Evolutionary conservation across 2,888 invertebrate species (phyloP).

Genomic region (Sacculina carcini): DNA sequence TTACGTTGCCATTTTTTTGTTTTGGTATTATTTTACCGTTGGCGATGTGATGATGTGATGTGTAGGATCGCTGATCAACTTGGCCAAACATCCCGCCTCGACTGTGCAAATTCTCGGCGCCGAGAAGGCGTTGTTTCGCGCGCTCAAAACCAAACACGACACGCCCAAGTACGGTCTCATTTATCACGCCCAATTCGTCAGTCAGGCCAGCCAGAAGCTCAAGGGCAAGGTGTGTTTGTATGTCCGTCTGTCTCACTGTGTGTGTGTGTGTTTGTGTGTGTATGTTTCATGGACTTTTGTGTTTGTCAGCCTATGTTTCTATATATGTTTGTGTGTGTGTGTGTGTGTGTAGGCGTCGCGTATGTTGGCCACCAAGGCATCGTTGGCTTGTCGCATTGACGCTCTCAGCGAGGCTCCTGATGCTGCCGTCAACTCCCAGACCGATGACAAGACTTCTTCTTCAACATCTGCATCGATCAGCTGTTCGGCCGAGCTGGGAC

Average conservation of each 20-base stretch:
- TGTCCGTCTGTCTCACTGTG: background rate
- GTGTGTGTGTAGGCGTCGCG: slow-evolving; percentile 32
- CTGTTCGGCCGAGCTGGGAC: slow-evolving; percentile 56
- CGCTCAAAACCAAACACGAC: slow-evolving; percentile 85
- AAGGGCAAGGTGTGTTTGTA: slow-evolving; percentile 24
- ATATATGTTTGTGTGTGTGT: slow-evolving; percentile 3
- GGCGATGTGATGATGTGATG: no score
- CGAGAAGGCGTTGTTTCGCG: slow-evolving; percentile 89
- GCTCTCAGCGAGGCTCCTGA: slow-evolving; percentile 64
- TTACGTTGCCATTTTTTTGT: background rate
- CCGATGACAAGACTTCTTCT: no score
- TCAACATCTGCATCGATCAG: no score
- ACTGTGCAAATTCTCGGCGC: slow-evolving; percentile 95
- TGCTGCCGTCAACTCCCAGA: no score
- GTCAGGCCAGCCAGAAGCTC: slow-evolving; percentile 60
- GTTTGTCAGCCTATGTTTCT: background rate
- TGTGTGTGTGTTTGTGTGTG: background rate
- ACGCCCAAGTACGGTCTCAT: slow-evolving; percentile 98
- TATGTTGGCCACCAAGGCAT: slow-evolving; percentile 87
- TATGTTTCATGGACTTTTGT: background rate
- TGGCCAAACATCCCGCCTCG: slow-evolving; percentile 93
- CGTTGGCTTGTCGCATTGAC: slow-evolving; percentile 75
- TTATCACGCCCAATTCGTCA: slow-evolving; percentile 80
- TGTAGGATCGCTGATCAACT: slow-evolving; percentile 53
- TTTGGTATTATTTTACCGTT: no score